Percentiles rank a stretch among this genome's conserved stretches.
Conservation (phyloP, 2,888 invertebrate genomes). For the Mamestra brassicae region DNA sequence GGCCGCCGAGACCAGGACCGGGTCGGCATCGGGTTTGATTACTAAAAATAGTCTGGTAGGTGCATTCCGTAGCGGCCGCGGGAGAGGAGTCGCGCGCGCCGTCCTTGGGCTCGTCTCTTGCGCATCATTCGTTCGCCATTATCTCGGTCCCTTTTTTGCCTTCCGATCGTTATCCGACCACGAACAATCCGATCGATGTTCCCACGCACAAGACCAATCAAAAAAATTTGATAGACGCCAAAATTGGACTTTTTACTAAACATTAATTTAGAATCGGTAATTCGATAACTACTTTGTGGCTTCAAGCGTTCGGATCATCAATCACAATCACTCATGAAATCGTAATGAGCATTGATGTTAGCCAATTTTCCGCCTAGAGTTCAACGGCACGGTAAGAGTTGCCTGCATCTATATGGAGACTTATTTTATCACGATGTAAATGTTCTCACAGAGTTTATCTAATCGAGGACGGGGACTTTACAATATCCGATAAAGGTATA, state of each 20-base stretch:
- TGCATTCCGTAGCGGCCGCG: constrained; percentile 80
- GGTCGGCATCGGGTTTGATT: constrained; percentile 84
- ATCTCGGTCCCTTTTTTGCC: constrained; percentile 89
- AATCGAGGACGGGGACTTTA: constrained; percentile 50
- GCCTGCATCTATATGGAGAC: constrained; percentile 40
- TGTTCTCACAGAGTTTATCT: constrained; percentile 52
- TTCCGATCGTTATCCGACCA: constrained; percentile 88
- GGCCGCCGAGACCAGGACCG: constrained; percentile 68
- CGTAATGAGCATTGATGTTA: constrained; percentile 67
- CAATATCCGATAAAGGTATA: constrained; percentile 58
- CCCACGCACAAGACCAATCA: constrained; percentile 85
- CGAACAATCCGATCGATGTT: constrained; percentile 85
- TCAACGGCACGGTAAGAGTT: constrained; percentile 64
- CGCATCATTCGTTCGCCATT: constrained; percentile 80
- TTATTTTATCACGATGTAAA: constrained; percentile 53
- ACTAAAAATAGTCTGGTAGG: constrained; percentile 87
- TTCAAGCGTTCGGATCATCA: constrained; percentile 69
- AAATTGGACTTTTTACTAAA: constrained; percentile 84
- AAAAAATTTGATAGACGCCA: constrained; percentile 81
- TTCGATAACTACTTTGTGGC: constrained; percentile 73
- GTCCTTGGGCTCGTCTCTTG: constrained; percentile 83
- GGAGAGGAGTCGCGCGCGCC: constrained; percentile 73
- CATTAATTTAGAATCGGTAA: constrained; percentile 77
- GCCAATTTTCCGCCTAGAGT: constrained; percentile 64
- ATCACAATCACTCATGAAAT: constrained; percentile 64